A percentile compares a stretch with the other conserved stretches of the same genome.
Conservation (phyloP, 2,797 vertebrate species). For the Sternarchorhynchus goeldii region DNA sequence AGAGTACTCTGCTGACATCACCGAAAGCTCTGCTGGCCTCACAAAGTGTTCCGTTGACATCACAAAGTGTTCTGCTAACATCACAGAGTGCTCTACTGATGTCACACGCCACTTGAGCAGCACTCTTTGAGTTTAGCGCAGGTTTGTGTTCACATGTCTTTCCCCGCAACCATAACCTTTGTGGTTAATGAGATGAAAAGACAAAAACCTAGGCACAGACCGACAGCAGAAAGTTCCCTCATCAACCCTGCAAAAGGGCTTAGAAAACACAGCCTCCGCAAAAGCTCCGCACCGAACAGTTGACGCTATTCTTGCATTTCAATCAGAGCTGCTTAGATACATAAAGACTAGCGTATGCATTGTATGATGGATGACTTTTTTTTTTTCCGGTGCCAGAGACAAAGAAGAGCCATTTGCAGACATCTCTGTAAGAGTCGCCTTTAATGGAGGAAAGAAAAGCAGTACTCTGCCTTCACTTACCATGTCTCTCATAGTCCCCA, state of each 20-base stretch:
- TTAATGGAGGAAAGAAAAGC: too few species aligned
- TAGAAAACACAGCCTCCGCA: not conserved
- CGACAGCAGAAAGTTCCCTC: not conserved
- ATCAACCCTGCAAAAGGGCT: slow-evolving; percentile 24
- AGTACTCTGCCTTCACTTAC: too few species aligned
- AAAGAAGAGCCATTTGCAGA: too few species aligned
- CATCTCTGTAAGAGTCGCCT: too few species aligned
- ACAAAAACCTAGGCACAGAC: not conserved
- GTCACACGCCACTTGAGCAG: not conserved
- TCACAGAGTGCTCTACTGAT: slow-evolving; percentile 14
- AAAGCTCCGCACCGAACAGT: not conserved
- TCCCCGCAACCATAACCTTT: not conserved
- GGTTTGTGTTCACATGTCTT: not conserved
- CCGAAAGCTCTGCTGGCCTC: too few species aligned
- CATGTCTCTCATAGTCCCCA: too few species aligned
- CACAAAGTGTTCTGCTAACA: not conserved
- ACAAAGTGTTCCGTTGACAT: too few species aligned
- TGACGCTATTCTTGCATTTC: not conserved
- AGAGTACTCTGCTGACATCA: slow-evolving; percentile 4
- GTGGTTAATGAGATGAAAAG: not conserved
- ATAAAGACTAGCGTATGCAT: too few species aligned
- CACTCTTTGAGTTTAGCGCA: not conserved
- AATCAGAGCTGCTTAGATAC: not conserved
- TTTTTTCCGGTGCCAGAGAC: too few species aligned
- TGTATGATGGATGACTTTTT: too few species aligned